Base-by-base conservation (phyloP, 1,140 invertebrate species). In the Formica exsecta region DNA sequence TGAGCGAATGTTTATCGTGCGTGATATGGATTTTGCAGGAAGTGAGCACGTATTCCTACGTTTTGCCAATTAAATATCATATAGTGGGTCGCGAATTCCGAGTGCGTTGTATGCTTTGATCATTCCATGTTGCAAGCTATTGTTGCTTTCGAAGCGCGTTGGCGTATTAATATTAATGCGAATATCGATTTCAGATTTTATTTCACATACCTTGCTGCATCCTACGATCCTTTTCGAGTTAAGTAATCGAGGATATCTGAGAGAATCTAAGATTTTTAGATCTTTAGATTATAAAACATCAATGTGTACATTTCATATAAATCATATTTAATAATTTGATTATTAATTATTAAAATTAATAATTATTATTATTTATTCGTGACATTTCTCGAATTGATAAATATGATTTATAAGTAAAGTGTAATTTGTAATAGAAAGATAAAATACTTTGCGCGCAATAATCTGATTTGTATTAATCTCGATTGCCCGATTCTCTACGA, bases 61-160 rank as follows among this genome's bases (percentile, higher is more conserved):
- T 74, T 83, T 74, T 61, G 25, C 68, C 68, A 59, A 74, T 62
- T 62, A 73, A 73, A 74, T 74, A 38, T 74, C 79, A n/a, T 41
- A 29, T 57, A 73, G 73, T 81, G 44, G 79, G 38, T 54, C 7
- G 65, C 79, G 19, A 70, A 22, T 25, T 41, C 68, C 22, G 36
- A 48, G 7, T 61, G 36, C 44, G 22, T 54, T 51, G 62, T 48
- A 65, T 7, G 62, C 65, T 66, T 62, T 36, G 29, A 54, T 29
- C 32, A 44, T 29, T 62, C 25, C 4, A 25, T 44, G 11, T 73
- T 36, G 38, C 68, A 44, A 16, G 51, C 44, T 74, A 73, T 59
- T 59, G 66, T 74, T 36, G 68, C 68, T 83, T 9, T 81, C 54
- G 19, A 54, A 11, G n/a, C n/a, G 59, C 65, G 36, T 59, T 61